Evolutionary conservation across 2,888 invertebrate genomes (phyloP), one percentile per base, ranked within the genome.

Genomic region (Acanthosoma haemorrhoidale): DNA sequence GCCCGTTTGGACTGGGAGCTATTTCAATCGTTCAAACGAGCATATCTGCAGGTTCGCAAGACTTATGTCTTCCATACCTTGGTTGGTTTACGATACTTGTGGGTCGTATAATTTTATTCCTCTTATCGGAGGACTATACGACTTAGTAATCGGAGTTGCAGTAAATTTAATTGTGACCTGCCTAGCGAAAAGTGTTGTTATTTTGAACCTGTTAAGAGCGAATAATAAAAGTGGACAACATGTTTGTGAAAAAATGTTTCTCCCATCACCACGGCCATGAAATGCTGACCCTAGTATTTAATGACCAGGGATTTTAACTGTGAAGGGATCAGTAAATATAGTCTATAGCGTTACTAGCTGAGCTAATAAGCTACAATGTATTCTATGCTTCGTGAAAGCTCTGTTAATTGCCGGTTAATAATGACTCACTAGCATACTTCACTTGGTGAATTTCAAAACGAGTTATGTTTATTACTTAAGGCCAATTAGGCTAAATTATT

Each of bases 91-190:
- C 51, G 51, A 51, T 9, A 8, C n/a, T 21, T 13, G 51, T n/a
- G 25, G 51, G 29, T 51, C 51, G 51, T 51, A 51, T 51, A 51
- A 51, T 51, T 51, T 51, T 25, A 51, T 51, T 51, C 29, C 51
- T 4, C 51, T 51, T 51, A 51, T 51, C 51, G 51, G 4, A 2
- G 6, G 5, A n/a, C 51, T 25, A 51, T n/a, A n/a, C n/a, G n/a
- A n/a, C n/a, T n/a, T n/a, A 51, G 21, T 51, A 25, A 51, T 51
- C n/a, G 13, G n/a, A 4, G 3, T 25, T 25, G 51, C n/a, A 25
- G 29, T 51, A 51, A 51, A 51, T 25, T 51, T 51, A 51, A 51
- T 51, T 51, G 25, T 25, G 25, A 51, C 25, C 21, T 11, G 8
- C 13, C 43, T 18, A 43, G 21, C 51, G 51, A 51, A 51, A 51